A percentile compares a stretch with the other conserved stretches of the same genome.
phyloP scores from a whole-genome alignment of 2,797 vertebrate genomes.

The Bovichtus variegatus region DNA sequence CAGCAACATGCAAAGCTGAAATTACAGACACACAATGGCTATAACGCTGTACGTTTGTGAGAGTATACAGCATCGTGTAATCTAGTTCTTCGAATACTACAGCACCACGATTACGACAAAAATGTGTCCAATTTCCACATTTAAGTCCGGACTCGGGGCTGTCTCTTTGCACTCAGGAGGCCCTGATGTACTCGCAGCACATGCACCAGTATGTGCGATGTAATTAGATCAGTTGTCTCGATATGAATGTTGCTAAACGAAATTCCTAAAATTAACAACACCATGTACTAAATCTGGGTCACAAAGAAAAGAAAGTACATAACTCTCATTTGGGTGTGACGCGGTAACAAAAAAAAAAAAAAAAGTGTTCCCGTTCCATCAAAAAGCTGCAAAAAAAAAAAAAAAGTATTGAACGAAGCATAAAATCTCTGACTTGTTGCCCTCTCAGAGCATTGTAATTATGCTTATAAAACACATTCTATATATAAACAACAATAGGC shows the following conservation, averaged over 20 bases:
- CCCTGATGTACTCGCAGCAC: background rate
- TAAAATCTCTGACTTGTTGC: conserved; percentile 67
- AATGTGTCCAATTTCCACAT: background rate
- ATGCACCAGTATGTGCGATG: background rate
- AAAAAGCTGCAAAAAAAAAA: conserved; percentile 40
- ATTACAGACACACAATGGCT: background rate
- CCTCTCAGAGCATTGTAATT: conserved; percentile 67
- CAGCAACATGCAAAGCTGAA: background rate
- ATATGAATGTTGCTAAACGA: background rate
- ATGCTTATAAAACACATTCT: conserved; percentile 77
- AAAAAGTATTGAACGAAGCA: conserved; percentile 49
- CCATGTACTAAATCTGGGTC: background rate
- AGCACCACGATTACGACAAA: background rate
- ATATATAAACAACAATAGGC: conserved; percentile 82
- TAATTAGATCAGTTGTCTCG: conserved; percentile 12
- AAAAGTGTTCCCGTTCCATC: background rate
- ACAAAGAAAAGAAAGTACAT: background rate
- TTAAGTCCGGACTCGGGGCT: background rate
- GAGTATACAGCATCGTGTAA: conserved; percentile 13
- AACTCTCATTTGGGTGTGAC: conserved; percentile 19
- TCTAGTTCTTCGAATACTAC: background rate
- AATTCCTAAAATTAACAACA: conserved; percentile 5
- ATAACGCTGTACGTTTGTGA: background rate
- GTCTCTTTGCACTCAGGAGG: background rate
- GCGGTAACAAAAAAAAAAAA: background rate